These are phyloP conservation scores for Hedya salicella DNA, from an alignment of 2,888 invertebrate genomes.

Conservation along the genomic window DNA sequence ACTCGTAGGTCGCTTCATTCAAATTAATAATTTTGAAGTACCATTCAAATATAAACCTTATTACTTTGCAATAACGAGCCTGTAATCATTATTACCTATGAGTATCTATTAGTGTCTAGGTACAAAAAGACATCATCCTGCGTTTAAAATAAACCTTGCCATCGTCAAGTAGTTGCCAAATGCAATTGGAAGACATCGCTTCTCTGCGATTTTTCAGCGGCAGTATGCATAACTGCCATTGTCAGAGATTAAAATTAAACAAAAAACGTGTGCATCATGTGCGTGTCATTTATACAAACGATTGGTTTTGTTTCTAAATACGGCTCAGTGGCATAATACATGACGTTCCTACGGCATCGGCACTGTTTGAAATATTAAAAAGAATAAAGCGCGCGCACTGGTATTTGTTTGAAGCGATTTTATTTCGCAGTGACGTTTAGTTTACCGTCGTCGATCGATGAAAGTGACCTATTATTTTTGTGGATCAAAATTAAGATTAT, in stretches of 20 bases:
- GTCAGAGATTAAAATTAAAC: background rate
- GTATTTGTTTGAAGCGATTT: background rate
- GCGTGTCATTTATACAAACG: background rate
- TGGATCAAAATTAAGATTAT: background rate
- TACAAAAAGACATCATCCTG: slow-evolving; percentile 3
- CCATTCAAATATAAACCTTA: background rate
- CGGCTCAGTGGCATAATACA: background rate
- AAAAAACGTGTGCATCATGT: background rate
- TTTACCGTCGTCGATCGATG: background rate
- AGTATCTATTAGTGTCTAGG: background rate
- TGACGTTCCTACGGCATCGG: background rate
- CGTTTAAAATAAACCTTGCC: slow-evolving; percentile 37
- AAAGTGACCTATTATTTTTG: background rate
- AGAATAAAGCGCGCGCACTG: background rate
- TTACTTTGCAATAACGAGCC: background rate
- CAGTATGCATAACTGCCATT: slow-evolving; percentile 2
- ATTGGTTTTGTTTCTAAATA: background rate
- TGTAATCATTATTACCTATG: background rate
- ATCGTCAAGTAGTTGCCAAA: slow-evolving; percentile 39
- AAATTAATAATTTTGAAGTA: background rate
- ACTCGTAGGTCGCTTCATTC: background rate
- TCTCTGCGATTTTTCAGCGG: slow-evolving; percentile 17
- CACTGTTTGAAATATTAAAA: background rate
- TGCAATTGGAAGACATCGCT: slow-evolving; percentile 26
- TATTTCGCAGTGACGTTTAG: background rate